Evolutionary conservation across 2,797 vertebrate species (phyloP).

Genomic region (Peromyscus aztecus): DNA sequence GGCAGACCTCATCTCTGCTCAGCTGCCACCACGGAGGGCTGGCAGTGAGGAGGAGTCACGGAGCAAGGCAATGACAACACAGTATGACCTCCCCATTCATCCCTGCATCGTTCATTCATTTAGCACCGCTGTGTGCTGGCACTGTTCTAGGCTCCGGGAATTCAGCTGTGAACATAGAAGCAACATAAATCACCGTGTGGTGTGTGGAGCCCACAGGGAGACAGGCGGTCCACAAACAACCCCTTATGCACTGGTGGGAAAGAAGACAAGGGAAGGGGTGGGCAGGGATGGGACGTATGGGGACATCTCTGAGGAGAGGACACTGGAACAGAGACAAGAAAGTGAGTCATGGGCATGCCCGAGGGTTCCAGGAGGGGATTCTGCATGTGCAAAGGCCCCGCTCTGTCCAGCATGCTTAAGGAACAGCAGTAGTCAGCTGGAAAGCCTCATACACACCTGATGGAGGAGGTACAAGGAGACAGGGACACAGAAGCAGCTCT

Average conservation of each 20-base stretch:
- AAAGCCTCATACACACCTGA: too few relatives aligned
- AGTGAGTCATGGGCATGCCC: not conserved
- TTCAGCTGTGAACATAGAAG: not conserved
- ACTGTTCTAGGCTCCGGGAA: not conserved
- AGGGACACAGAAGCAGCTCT: not conserved
- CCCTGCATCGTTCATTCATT: not conserved
- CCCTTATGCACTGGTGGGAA: not conserved
- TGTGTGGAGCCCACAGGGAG: not conserved
- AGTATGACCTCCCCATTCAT: not conserved
- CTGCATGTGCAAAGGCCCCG: not conserved
- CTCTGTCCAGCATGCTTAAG: not conserved
- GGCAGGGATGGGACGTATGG: not conserved
- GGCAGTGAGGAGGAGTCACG: fast-evolving
- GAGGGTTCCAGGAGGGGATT: not conserved
- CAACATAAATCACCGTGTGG: not conserved
- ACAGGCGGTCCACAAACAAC: not conserved
- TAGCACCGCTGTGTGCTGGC: fast-evolving
- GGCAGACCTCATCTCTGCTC: fast-evolving
- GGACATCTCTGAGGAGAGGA: not conserved
- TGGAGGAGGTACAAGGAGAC: not conserved
- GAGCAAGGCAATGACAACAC: too few relatives aligned
- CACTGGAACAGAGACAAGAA: not conserved
- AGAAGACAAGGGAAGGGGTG: not conserved
- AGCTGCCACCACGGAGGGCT: not conserved
- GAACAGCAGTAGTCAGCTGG: not conserved